phyloP scores from a whole-genome alignment of 2,797 vertebrate species.

The Chrysolophus pictus region DNA sequence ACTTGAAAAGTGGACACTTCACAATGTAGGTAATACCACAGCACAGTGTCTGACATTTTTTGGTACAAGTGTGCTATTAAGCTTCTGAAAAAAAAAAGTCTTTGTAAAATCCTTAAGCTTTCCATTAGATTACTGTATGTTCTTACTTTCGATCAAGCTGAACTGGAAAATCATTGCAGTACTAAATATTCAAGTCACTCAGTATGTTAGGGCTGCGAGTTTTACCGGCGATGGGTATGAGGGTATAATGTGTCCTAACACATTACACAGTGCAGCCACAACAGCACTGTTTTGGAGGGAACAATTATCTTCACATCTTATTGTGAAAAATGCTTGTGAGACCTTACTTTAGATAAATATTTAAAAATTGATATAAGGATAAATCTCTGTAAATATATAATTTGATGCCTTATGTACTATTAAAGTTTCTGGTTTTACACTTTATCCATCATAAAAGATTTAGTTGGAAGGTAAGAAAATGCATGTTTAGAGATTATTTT shows the following conservation, averaged over 20 bases:
- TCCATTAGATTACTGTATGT: constrained; percentile 50
- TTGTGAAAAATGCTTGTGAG: constrained; percentile 10
- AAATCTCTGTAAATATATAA: constrained; percentile 36
- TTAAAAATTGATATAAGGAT: constrained; percentile 14
- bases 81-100: constrained; percentile 24
- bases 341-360: constrained; percentile 38
- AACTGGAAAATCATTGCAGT: constrained; percentile 65
- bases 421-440: constrained; percentile 27
- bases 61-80: constrained; percentile 78
- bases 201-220: constrained; percentile 51
- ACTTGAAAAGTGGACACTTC: constrained; percentile 65
- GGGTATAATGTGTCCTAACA: background rate
- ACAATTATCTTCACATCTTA: background rate
- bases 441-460: constrained; percentile 12
- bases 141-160: constrained; percentile 61
- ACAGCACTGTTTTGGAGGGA: constrained; percentile 3
- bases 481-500: background rate
- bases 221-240: constrained; percentile 48
- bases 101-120: constrained; percentile 60
- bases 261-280: constrained; percentile 42
- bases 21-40: constrained; percentile 64
- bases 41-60: constrained; percentile 81
- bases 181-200: constrained; percentile 74
- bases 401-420: background rate
- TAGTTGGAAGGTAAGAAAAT: background rate